Percentiles rank a stretch among this genome's conserved stretches.
Evolutionary conservation across 2,888 invertebrate species (phyloP).

Genomic region (Stegana nigrithorax): DNA sequence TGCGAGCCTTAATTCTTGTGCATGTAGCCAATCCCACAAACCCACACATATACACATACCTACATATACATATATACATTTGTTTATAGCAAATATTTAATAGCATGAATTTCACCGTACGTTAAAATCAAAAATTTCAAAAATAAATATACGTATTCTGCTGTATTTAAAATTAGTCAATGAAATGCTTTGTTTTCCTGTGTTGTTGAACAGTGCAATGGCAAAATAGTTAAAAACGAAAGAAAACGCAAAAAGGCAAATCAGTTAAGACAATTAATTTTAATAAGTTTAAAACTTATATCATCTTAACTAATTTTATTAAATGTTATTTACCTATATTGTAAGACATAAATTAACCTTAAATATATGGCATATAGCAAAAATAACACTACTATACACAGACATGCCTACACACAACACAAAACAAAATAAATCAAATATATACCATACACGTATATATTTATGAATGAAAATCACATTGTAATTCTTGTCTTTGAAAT

Average conservation of each 20-base stretch:
- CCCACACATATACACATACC: constrained; percentile 20
- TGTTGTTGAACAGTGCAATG: constrained; percentile 50
- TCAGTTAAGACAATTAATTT: constrained; percentile 17
- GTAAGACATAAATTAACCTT: constrained; percentile 11
- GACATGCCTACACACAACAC: constrained; percentile 30
- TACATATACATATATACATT: constrained; percentile 2
- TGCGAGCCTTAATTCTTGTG: constrained; percentile 15
- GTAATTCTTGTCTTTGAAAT: constrained; percentile 37
- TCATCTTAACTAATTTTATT: constrained; percentile 5
- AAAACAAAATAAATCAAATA: constrained; percentile 43
- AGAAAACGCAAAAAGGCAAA: no score
- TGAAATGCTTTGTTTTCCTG: constrained; percentile 50
- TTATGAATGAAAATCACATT: constrained; percentile 16
- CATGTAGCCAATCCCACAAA: constrained; percentile 16
- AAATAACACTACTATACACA: constrained; percentile 20
- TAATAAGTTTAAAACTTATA: constrained; percentile 15
- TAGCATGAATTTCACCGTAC: no score
- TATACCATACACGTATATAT: constrained; percentile 33
- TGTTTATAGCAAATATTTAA: background rate
- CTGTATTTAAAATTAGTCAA: constrained; percentile 47
- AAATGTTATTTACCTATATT: constrained; percentile 33
- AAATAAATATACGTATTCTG: no score
- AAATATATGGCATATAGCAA: constrained; percentile 13
- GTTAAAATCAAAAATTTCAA: no score
- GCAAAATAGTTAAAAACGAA: constrained; percentile 57